phyloP scores from a whole-genome alignment of 2,113 vertebrate genomes.

The Perca flavescens region DNA sequence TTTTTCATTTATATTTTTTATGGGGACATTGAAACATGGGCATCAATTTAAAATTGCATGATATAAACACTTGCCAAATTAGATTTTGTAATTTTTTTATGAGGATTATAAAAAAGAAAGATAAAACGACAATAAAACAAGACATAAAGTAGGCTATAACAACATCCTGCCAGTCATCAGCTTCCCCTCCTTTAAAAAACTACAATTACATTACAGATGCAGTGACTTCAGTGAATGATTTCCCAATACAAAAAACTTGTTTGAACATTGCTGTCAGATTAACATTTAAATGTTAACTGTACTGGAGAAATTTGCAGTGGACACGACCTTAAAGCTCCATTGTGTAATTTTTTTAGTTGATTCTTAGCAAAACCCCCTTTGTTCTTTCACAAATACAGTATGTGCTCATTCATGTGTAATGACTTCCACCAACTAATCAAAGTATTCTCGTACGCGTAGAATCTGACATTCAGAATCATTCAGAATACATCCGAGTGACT shows the following conservation, averaged over 20 bases:
- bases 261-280: neutral
- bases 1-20: neutral
- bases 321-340: neutral
- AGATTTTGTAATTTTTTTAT: neutral
- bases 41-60: neutral
- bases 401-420: too few species aligned
- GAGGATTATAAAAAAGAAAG: conserved; percentile 10
- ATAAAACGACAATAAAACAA: neutral
- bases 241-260: neutral
- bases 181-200: neutral
- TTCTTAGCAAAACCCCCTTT: too few species aligned
- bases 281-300: neutral
- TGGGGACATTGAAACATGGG: neutral
- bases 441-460: too few species aligned
- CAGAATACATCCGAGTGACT: too few species aligned
- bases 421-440: too few species aligned
- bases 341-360: too few species aligned
- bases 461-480: too few species aligned
- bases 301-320: neutral
- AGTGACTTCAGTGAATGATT: neutral
- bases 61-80: neutral
- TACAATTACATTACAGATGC: conserved; percentile 2
- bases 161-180: conserved; percentile 11
- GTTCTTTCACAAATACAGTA: too few species aligned
- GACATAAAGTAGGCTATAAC: neutral